These are phyloP conservation scores for Melanostoma scalare DNA, from an alignment of 2,888 invertebrate genomes.

Conservation along the genomic window DNA sequence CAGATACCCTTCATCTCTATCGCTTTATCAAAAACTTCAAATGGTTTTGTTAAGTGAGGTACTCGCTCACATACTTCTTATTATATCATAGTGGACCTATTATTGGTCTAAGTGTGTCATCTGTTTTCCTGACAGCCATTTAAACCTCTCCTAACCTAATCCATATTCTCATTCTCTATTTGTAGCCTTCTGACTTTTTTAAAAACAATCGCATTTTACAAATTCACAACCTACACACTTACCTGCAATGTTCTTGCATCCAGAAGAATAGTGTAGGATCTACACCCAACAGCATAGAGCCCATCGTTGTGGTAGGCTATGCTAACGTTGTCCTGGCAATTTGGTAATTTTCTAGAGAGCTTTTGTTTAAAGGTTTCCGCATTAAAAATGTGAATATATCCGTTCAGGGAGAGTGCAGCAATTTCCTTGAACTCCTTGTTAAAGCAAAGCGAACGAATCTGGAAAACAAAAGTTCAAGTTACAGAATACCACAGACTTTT, in stretches of 20 bases:
- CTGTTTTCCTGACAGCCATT: too few relatives aligned
- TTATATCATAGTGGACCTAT: too few relatives aligned
- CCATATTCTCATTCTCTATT: too few relatives aligned
- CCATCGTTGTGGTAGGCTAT: conserved; percentile 93
- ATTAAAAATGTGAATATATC: conserved; percentile 96
- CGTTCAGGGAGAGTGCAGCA: conserved; percentile 95
- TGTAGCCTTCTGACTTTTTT: too few relatives aligned
- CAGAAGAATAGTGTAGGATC: conserved; percentile 94
- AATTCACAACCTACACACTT: conserved; percentile 57
- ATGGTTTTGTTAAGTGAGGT: too few relatives aligned
- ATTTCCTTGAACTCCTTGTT: conserved; percentile 93
- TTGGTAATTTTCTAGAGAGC: conserved; percentile 92
- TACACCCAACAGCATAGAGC: conserved; percentile 96
- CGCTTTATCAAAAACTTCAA: too few relatives aligned
- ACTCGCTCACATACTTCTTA: too few relatives aligned
- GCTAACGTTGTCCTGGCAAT: conserved; percentile 96
- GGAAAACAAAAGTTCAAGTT: conserved; percentile 61
- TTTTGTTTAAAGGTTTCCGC: conserved; percentile 94
- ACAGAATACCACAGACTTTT: neutral
- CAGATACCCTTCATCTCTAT: too few relatives aligned
- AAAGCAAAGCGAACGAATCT: conserved; percentile 92
- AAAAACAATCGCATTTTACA: neutral
- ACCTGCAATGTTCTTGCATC: conserved; percentile 94
- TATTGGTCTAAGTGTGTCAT: too few relatives aligned
- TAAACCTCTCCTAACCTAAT: too few relatives aligned